Evolutionary conservation across 2,888 invertebrate species (phyloP), one percentile per base, ranked within the genome.

Genomic region (Agonopterix subpropinquella): DNA sequence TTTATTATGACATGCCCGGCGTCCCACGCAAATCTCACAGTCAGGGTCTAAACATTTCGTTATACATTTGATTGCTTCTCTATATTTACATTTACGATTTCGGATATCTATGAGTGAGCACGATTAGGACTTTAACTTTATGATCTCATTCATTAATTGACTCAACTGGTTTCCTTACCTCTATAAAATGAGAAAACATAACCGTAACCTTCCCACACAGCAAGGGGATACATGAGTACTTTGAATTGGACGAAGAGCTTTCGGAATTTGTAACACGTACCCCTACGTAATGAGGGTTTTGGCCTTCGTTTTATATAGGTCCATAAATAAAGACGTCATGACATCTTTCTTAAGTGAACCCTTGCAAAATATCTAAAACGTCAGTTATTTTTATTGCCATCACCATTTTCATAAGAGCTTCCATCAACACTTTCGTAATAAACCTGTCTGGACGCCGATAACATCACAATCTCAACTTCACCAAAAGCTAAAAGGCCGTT

Each of bases 401-500:
- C 50, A 61, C 56, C 61, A 65, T 72, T 73, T 73, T 69, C 70
- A 67, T 71, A 71, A 72, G 69, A 70, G 72, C 62, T 65, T 62
- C 62, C 70, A 72, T 75, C 69, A 71, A 70, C 73, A 70, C 71
- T 75, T 74, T 70, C 60, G 69, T 75, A 77, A 82, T 83, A 85
- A 85, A 85, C 78, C 77, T 77, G 80, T 83, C 80, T 53, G 54
- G 50, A 58, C 54, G 54, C 62, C 67, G 85, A 84, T 85, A 85
- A 76, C 73, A 85, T 85, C 84, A 76, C 77, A 79, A 83, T 79
- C 76, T 79, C 62, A 60, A 71, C 70, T 73, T 60, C 56, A 71
- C 78, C 77, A 75, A 84, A 82, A 83, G 80, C 80, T 79, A 82
- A 85, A 82, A 82, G 72, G 71, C 75, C 83, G 77, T 84, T 86